Percentiles rank a stretch among this genome's conserved stretches.
These are phyloP conservation scores for Schizopygopsis malacanthus DNA, from an alignment of 2,797 vertebrate species.

Conservation along the genomic window DNA sequence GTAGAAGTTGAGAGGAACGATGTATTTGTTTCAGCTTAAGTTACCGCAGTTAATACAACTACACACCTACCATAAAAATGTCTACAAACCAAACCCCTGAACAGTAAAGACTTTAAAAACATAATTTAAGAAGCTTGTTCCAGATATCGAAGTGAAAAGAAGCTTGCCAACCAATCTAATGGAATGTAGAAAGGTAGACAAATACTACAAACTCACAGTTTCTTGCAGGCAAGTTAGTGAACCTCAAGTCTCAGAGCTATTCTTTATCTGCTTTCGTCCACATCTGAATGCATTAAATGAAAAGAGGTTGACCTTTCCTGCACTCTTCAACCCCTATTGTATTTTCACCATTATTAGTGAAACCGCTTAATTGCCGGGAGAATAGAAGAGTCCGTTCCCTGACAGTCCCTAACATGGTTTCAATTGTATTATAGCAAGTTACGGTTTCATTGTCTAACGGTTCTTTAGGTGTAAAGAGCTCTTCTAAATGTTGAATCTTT, in stretches of 20 bases:
- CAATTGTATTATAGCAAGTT: constrained; percentile 9
- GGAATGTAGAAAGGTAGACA: not conserved
- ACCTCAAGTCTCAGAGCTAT: not conserved
- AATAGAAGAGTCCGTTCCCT: not conserved
- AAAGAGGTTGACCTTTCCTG: not conserved
- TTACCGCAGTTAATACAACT: not conserved
- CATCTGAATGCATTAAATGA: not conserved
- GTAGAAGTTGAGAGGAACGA: not conserved
- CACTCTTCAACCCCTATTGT: not conserved
- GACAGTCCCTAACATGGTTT: not conserved
- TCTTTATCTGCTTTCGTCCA: not conserved
- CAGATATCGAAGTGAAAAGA: constrained; percentile 8
- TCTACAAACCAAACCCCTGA: not conserved
- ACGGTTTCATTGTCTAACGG: not conserved
- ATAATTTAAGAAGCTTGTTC: not conserved
- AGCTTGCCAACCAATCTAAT: constrained; percentile 5
- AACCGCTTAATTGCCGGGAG: not conserved
- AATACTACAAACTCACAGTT: not conserved
- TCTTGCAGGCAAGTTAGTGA: not conserved
- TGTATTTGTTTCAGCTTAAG: not conserved
- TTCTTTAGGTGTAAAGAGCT: not conserved
- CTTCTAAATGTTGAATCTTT: not conserved
- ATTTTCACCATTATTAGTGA: not conserved
- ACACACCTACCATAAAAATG: not conserved
- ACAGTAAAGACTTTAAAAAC: constrained; percentile 4